Evolutionary conservation across 1,140 invertebrate species (phyloP).

Genomic region (Tyrophagus putrescentiae): DNA sequence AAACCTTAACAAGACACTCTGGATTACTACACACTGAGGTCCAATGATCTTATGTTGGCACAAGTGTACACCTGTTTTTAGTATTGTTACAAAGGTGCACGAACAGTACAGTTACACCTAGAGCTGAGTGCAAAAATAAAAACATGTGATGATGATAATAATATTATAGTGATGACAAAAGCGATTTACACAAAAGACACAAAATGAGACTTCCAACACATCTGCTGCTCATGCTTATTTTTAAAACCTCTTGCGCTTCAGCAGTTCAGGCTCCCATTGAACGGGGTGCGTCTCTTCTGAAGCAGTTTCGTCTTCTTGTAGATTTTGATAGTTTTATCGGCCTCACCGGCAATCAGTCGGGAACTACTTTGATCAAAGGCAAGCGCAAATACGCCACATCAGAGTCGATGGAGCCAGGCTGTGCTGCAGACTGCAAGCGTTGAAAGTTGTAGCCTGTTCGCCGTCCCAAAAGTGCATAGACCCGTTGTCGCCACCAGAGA

Average conservation of each 20-base stretch:
- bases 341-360: conserved; percentile 86
- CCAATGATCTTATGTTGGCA: no score
- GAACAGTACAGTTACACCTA: no score
- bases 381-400: conserved; percentile 94
- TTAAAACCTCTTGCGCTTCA: conserved; percentile 72
- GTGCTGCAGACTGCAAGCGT: conserved; percentile 71
- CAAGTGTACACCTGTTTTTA: no score
- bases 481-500: conserved; percentile 98
- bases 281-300: conserved; percentile 92
- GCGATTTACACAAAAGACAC: background rate
- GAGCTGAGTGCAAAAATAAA: no score
- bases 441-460: conserved; percentile 96
- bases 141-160: background rate
- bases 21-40: no score
- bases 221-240: no score
- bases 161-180: background rate
- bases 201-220: no score
- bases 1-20: no score
- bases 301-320: conserved; percentile 92
- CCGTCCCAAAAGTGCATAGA: conserved; percentile 97
- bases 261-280: conserved; percentile 88
- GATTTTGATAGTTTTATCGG: conserved; percentile 98
- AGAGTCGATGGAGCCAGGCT: conserved; percentile 98
- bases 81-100: no score
- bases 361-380: conserved; percentile 84